These are phyloP conservation scores for Malurus cyaneus DNA, from an alignment of 2,113 vertebrate genomes.

Conservation along the genomic window DNA sequence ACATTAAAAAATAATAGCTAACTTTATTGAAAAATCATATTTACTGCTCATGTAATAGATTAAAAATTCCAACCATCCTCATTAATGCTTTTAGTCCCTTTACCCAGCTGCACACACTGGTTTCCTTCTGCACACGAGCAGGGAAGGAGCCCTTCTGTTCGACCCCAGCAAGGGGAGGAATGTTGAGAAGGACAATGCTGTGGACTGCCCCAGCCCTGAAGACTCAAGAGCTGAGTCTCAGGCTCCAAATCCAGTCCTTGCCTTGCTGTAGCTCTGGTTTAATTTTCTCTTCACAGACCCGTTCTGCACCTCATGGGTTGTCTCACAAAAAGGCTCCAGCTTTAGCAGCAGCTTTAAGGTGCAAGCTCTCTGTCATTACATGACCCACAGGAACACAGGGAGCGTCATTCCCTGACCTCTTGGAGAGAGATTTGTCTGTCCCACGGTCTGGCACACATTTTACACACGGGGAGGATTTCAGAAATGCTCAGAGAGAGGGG, in stretches of 20 bases:
- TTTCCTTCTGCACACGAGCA: accelerated
- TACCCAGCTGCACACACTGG: neutral
- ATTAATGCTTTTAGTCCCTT: neutral
- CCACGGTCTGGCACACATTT: neutral
- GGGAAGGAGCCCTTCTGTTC: neutral
- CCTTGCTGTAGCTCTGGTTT: neutral
- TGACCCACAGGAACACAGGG: neutral
- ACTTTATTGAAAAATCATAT: neutral
- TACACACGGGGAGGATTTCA: accelerated
- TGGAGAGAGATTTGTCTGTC: neutral
- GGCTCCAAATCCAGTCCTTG: neutral
- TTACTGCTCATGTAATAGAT: neutral
- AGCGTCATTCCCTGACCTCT: neutral
- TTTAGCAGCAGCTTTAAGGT: neutral
- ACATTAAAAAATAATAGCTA: neutral
- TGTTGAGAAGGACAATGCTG: accelerated
- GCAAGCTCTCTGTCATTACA: neutral
- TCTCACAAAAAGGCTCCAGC: neutral
- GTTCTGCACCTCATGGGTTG: neutral
- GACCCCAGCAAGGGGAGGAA: accelerated
- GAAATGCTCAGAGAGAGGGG: accelerated
- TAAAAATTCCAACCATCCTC: neutral
- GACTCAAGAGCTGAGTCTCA: neutral
- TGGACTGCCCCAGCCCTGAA: neutral
- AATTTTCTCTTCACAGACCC: neutral